These are phyloP conservation scores for Sparus aurata DNA, from an alignment of 2,797 vertebrate genomes.

Conservation along the genomic window DNA sequence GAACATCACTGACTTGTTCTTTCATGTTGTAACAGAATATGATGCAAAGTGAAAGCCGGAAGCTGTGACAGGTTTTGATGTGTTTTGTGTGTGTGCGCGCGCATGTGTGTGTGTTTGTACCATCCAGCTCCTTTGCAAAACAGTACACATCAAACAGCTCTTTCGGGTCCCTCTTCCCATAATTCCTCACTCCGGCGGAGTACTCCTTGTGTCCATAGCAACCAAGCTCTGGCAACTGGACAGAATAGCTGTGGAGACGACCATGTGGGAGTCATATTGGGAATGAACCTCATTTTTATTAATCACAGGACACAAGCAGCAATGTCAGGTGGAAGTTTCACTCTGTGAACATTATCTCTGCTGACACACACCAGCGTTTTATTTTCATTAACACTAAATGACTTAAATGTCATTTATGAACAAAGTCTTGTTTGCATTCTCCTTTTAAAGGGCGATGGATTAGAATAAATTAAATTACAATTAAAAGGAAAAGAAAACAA, in stretches of 20 bases:
- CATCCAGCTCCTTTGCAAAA: conserved; percentile 90
- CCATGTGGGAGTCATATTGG: conserved; percentile 46
- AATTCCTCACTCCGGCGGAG: conserved; percentile 93
- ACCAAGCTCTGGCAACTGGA: conserved; percentile 92
- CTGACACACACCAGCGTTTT: not conserved
- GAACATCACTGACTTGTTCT: not conserved
- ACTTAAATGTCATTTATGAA: conserved; percentile 51
- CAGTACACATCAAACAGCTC: conserved; percentile 97
- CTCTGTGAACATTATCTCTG: conserved; percentile 3
- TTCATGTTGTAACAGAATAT: conserved; percentile 29
- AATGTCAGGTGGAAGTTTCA: conserved; percentile 13
- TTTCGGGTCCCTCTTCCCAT: conserved; percentile 89
- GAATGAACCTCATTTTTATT: conserved; percentile 31
- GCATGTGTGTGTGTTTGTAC: conserved; percentile 72
- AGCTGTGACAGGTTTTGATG: conserved; percentile 36
- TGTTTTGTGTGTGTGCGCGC: conserved; percentile 30
- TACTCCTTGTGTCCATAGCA: conserved; percentile 94
- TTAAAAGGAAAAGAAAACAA: conserved; percentile 26
- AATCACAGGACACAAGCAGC: conserved; percentile 28
- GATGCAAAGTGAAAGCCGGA: conserved; percentile 42
- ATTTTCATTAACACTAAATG: conserved; percentile 34
- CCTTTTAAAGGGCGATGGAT: conserved; percentile 42
- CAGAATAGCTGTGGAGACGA: conserved; percentile 89
- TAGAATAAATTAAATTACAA: conserved; percentile 52
- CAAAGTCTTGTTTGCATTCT: conserved; percentile 31